Base-by-base conservation (phyloP, 2,113 vertebrate species). In the Lathamus discolor region DNA sequence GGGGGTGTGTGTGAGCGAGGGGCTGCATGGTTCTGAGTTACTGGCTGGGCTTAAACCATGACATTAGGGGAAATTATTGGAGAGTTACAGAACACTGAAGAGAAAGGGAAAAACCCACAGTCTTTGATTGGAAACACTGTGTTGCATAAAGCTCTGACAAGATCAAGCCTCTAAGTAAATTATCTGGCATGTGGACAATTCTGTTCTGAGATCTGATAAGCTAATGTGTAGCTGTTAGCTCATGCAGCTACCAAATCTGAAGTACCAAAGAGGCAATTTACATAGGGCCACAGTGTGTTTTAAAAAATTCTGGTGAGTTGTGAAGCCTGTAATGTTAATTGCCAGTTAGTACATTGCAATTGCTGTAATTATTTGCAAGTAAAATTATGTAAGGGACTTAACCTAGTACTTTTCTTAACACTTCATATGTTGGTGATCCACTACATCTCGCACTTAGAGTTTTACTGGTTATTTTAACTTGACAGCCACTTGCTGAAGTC, bases 311-410 rank as follows among this genome's bases (percentile, higher is more conserved):
- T 94, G 90, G 93, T 92, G 92, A 86, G 83, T 95, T 96, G 93
- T 88, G 93, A 96, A 96, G 90, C 95, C 94, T 90, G 95, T 94
- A 90, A 93, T 95, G 86, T 96, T 97, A 97, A 97, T 97, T 96
- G 94, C 92, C 90, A 90, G 95, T 95, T 97, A 96, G 93, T 93
- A 92, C 96, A 88, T 96, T 96, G 93, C 96, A 95, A 96, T 95
- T 96, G 96, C 95, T 96, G 93, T 94, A 96, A 96, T 95, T 96
- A 96, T 96, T 95, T 97, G 93, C 90, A 93, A 97, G 96, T 95
- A 92, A 96, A 97, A 94, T 93, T 55, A 96, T 95, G 93, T 90
- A 83, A 95, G 93, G 90, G 86, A 96, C 92, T 90, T 91, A 96
- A 88, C 83, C 63, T 86, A 83, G 76, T 94, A 86, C 90, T 95